phyloP scores from a whole-genome alignment of 2,113 vertebrate species.

The Ceuthmochares aereus region DNA sequence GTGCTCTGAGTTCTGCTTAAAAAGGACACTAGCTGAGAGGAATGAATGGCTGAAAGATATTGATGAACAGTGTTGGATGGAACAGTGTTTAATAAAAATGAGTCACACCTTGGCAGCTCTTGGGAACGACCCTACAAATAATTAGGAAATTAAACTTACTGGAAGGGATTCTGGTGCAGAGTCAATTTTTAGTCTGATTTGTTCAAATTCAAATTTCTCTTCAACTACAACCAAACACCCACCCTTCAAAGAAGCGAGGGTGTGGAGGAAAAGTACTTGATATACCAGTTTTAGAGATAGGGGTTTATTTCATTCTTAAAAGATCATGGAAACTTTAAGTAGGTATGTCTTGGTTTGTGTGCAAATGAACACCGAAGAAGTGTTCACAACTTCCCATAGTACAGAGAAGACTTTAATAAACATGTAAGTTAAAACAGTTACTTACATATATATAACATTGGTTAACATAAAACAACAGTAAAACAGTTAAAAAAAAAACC shows the following conservation, averaged over 20 bases:
- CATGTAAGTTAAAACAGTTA: background rate
- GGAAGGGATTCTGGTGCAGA: slow-evolving; percentile 14
- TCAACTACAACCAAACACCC: background rate
- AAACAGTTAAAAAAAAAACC: background rate
- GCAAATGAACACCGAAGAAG: background rate
- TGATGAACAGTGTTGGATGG: slow-evolving; percentile 55
- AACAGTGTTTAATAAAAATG: slow-evolving; percentile 34
- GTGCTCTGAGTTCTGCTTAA: slow-evolving; percentile 36
- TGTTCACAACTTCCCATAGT: background rate
- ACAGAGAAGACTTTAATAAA: background rate
- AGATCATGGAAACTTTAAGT: background rate
- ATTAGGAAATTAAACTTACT: slow-evolving; percentile 65
- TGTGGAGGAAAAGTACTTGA: background rate
- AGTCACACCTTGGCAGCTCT: slow-evolving; percentile 61
- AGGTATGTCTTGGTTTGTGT: background rate
- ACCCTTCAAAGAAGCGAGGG: background rate
- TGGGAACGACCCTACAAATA: slow-evolving; percentile 19
- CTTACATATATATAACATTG: background rate
- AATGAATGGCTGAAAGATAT: slow-evolving; percentile 51
- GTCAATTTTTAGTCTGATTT: slow-evolving; percentile 8
- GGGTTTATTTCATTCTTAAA: background rate
- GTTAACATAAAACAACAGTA: background rate
- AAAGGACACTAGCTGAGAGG: slow-evolving; percentile 35
- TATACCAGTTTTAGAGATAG: background rate
- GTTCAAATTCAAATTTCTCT: background rate